Percentiles rank a stretch among this genome's conserved stretches.
phyloP scores from a whole-genome alignment of 2,797 vertebrate genomes.

The Acanthis flammea region DNA sequence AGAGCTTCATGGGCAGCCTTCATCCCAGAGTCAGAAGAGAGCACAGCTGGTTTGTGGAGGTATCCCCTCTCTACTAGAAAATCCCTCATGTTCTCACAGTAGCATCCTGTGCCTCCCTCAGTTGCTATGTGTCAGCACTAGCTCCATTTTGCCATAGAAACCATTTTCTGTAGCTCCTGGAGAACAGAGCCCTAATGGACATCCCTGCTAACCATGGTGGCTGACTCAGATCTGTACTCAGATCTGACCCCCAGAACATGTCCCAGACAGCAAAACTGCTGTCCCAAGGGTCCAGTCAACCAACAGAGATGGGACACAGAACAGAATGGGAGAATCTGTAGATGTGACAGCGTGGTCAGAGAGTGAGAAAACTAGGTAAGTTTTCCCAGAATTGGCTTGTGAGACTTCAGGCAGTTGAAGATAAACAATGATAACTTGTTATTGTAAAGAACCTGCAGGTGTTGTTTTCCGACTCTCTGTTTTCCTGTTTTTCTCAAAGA shows the following conservation, averaged over 20 bases:
- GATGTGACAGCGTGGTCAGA: neutral
- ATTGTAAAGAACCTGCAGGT: neutral
- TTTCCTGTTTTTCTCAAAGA: neutral
- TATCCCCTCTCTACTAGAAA: neutral
- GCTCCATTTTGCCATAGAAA: neutral
- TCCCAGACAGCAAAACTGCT: neutral
- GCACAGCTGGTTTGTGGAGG: neutral
- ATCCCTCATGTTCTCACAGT: neutral
- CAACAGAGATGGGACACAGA: neutral
- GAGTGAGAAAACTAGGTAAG: neutral
- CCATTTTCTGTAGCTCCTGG: neutral
- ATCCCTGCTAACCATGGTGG: accelerated
- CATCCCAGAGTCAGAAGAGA: neutral
- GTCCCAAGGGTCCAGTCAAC: neutral
- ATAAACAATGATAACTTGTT: neutral
- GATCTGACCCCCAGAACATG: accelerated
- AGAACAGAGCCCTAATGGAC: neutral
- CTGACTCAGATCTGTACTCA: neutral
- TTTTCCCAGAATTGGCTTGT: neutral
- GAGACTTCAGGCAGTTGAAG: neutral
- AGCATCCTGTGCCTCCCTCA: neutral
- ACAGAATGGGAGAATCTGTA: neutral
- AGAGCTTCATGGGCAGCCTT: neutral
- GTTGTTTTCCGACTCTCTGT: neutral
- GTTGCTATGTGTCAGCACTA: neutral